A percentile compares a stretch with the other conserved stretches of the same genome.
These are phyloP conservation scores for Nannobrachium achirus DNA, from an alignment of 2,113 vertebrate species.

Conservation along the genomic window DNA sequence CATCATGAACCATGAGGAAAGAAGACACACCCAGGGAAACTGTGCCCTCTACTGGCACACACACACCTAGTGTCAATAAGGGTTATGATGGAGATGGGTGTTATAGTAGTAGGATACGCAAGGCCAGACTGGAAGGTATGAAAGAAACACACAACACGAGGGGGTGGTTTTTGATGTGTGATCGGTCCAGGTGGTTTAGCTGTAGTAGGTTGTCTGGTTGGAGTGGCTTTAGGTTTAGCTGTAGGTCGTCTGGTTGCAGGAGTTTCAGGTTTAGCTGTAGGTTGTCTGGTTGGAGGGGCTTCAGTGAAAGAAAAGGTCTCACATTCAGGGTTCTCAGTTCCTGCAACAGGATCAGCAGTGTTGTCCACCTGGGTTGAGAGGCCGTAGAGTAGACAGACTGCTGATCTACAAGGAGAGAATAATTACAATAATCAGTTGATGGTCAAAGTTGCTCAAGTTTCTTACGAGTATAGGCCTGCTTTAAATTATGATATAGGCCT, in stretches of 20 bases:
- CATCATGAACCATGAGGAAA: neutral
- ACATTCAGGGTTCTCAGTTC: neutral
- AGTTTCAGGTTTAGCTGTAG: neutral
- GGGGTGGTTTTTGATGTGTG: neutral
- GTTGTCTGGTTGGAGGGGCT: neutral
- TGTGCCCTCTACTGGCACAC: neutral
- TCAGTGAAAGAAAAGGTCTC: slow-evolving; percentile 11
- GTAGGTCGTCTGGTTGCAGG: neutral
- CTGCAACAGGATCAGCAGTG: neutral
- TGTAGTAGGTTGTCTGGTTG: no score
- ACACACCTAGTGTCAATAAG: neutral
- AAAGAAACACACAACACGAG: neutral
- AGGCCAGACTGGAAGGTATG: neutral
- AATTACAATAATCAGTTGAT: neutral
- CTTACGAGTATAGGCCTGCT: no score
- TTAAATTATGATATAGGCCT: neutral
- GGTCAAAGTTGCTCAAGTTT: no score
- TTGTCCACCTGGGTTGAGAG: neutral
- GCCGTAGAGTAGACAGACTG: neutral
- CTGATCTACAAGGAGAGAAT: neutral
- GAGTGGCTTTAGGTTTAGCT: neutral
- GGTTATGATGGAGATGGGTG: no score
- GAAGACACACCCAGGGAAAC: neutral
- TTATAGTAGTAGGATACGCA: neutral
- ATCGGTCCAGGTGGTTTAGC: neutral